phyloP scores from a whole-genome alignment of 2,888 invertebrate genomes.

The Dromius quadrimaculatus region DNA sequence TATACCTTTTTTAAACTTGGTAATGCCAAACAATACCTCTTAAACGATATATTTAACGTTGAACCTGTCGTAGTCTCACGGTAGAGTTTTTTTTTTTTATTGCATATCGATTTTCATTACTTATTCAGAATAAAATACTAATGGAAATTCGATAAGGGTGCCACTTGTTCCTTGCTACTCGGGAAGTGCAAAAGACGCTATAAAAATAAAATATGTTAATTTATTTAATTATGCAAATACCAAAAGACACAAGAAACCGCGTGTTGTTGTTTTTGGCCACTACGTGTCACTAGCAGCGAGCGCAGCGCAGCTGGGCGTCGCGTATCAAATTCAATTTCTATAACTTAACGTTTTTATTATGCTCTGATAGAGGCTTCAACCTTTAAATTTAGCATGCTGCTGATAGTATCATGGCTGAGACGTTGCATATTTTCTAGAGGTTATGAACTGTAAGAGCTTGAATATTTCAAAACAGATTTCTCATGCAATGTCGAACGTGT shows the following conservation, averaged over 20 bases:
- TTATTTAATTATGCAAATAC: constrained; percentile 50
- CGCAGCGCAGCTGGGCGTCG: constrained; percentile 1
- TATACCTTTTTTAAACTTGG: constrained; percentile 20
- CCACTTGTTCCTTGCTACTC: too few species aligned
- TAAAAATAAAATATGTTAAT: constrained; percentile 51
- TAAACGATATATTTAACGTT: constrained; percentile 22
- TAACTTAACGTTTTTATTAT: constrained; percentile 34
- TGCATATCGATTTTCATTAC: constrained; percentile 48
- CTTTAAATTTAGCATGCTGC: too few species aligned
- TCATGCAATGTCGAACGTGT: too few species aligned
- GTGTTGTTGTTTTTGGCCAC: constrained; percentile 27
- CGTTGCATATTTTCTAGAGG: too few species aligned
- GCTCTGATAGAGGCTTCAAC: neutral
- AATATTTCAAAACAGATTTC: too few species aligned
- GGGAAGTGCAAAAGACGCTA: constrained; percentile 40
- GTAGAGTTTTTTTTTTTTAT: constrained; percentile 40
- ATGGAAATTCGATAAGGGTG: constrained; percentile 49
- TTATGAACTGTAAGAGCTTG: too few species aligned
- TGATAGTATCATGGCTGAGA: too few species aligned
- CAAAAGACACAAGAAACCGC: constrained; percentile 42
- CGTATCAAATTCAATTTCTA: constrained; percentile 29
- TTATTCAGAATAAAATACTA: constrained; percentile 50
- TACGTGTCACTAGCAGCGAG: constrained; percentile 17
- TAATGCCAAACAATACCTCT: constrained; percentile 23
- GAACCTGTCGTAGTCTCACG: constrained; percentile 21